A percentile compares a stretch with the other conserved stretches of the same genome.
These are phyloP conservation scores for Haplochromis vanheusdeni DNA, from an alignment of 2,113 vertebrate genomes.

Conservation along the genomic window DNA sequence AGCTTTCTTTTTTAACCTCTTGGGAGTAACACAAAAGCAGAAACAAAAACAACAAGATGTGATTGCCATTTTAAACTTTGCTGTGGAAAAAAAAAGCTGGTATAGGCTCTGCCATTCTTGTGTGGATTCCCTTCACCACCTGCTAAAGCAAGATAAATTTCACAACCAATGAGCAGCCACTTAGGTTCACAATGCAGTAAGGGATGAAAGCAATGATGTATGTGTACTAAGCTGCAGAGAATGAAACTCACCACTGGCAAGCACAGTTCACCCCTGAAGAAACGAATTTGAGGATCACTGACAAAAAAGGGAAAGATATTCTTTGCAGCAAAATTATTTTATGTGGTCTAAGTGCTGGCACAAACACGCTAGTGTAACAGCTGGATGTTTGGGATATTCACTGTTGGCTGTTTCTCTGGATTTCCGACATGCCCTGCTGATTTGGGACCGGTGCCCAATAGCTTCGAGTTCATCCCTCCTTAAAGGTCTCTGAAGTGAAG, in stretches of 20 bases:
- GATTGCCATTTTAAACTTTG: constrained; percentile 36
- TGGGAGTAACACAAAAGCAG: constrained; percentile 11
- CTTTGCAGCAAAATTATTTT: neutral
- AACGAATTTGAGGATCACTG: constrained; percentile 18
- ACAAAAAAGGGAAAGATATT: neutral
- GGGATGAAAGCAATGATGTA: constrained; percentile 48
- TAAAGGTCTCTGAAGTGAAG: constrained; percentile 15
- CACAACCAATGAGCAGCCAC: constrained; percentile 32
- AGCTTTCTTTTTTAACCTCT: constrained; percentile 5
- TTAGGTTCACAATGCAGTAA: constrained; percentile 35
- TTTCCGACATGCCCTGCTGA: constrained; percentile 8
- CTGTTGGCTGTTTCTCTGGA: neutral
- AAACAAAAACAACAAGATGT: constrained; percentile 12
- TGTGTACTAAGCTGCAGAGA: constrained; percentile 22
- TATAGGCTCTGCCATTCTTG: constrained; percentile 8
- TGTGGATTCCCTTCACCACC: constrained; percentile 33
- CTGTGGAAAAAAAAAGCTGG: neutral
- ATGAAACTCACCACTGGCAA: constrained; percentile 18
- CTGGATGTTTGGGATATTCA: constrained; percentile 4
- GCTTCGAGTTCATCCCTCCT: neutral
- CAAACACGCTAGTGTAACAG: neutral
- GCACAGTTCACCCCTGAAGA: constrained; percentile 19
- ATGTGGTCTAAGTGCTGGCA: neutral
- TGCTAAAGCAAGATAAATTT: constrained; percentile 56
- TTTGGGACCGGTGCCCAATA: constrained; percentile 12